phyloP scores from a whole-genome alignment of 2,113 vertebrate genomes.

The Cygnus buccinator region DNA sequence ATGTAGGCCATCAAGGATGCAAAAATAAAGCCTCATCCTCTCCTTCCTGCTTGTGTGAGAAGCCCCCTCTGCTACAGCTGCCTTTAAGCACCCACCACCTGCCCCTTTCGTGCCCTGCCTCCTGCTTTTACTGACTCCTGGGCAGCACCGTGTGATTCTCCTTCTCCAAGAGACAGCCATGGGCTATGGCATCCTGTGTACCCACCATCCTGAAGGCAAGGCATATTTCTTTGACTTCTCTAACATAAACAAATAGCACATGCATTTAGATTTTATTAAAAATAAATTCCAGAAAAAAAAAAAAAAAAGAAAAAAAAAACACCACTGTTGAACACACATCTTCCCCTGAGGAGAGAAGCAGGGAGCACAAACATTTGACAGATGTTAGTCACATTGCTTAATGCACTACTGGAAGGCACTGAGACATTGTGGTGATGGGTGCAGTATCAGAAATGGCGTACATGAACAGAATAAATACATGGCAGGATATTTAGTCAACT shows the following conservation, averaged over 20 bases:
- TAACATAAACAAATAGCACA: neutral
- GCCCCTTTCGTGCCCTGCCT: neutral
- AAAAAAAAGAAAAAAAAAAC: no score
- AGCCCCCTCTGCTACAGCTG: neutral
- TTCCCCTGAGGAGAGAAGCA: conserved; percentile 15
- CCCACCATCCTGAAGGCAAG: neutral
- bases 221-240: neutral
- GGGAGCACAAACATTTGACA: conserved; percentile 26
- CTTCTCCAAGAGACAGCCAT: neutral
- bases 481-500: neutral
- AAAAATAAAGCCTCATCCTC: neutral
- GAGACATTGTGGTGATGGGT: neutral
- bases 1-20: neutral
- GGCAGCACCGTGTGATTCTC: neutral
- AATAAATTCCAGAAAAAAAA: conserved; percentile 35
- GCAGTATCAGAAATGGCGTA: neutral
- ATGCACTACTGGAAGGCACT: neutral
- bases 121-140: neutral
- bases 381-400: neutral
- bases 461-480: neutral
- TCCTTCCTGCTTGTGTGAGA: neutral
- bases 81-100: neutral
- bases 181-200: neutral
- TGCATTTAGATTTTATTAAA: conserved; percentile 54
- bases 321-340: neutral